Evolutionary conservation across 2,888 invertebrate genomes (phyloP), one percentile per base, ranked within the genome.

Genomic region (Lasioglossum pauxillum): DNA sequence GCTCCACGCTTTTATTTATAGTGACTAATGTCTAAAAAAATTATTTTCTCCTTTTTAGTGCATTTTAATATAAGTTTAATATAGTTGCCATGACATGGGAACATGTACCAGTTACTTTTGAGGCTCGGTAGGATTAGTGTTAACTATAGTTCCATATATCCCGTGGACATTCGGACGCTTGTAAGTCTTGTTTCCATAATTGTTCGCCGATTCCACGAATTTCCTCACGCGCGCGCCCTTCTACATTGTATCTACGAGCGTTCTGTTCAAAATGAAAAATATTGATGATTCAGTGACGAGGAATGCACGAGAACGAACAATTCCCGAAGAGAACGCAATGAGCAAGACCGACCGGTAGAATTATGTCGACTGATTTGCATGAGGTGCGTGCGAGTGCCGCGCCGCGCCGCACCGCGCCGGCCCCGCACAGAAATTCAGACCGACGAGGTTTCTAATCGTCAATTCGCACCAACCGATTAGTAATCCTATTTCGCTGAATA

Each of bases 241-340:
- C 41, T 27, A 44, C 49, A 49, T 49, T 35, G 35, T 35, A 53
- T 19, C 53, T 44, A 31, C 23, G 41, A 76, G 69, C 79, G 76
- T 19, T n/a, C 57, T 7, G 31, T 38, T 83, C 14, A 1, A 69
- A 57, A 27, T 35, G 16, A 57, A 14, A 77, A 75, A 77, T 75
- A 74, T 53, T 14, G 73, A 38, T 89, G 89, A 89, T 88, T 89
- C 89, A 89, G 67, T 49, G 53, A 14, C 19, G 38, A 72, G 53
- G 85, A 84, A 84, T 78, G 80, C n/a, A 53, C 73, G 57, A 27
- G 67, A 74, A 83, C 49, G 60, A 77, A 78, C 79, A 49, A 72
- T 77, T 79, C 82, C 80, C 80, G 74, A 89, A 80, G 89, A 84
- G 86, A 88, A 82, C 82, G 82, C 84, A 80, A 81, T 60, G 78